Evolutionary conservation across 2,888 invertebrate species (phyloP).

Genomic region (Molanna angustata): DNA sequence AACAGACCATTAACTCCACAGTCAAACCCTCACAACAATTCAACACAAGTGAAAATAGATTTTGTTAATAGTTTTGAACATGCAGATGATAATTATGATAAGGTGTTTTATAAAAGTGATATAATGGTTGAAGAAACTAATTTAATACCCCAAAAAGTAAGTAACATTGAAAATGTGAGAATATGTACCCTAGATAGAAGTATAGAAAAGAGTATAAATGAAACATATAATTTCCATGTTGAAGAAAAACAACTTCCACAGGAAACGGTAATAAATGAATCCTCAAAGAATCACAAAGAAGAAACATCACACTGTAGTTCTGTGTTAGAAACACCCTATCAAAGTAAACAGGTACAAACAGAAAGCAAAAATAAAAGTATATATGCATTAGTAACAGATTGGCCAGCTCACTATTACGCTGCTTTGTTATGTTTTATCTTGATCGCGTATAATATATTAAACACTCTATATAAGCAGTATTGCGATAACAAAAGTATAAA

Average conservation of each 20-base stretch:
- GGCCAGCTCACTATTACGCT: slow-evolving; percentile 55
- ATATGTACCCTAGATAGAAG: too few species aligned
- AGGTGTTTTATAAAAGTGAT: slow-evolving; percentile 26
- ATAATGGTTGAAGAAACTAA: slow-evolving; percentile 35
- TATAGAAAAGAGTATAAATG: too few species aligned
- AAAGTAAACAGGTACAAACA: not conserved
- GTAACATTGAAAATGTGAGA: too few species aligned
- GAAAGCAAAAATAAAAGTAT: slow-evolving; percentile 39
- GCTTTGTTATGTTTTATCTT: slow-evolving; percentile 52
- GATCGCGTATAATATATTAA: slow-evolving; percentile 54
- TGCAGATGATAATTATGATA: slow-evolving; percentile 3
- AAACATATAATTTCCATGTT: too few species aligned
- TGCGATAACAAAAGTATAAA: too few species aligned
- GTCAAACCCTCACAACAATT: not conserved
- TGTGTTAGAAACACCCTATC: too few species aligned
- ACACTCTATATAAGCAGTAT: slow-evolving; percentile 49
- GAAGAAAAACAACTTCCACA: too few species aligned
- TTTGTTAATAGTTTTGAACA: not conserved
- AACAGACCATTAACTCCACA: slow-evolving; percentile 10
- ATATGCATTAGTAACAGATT: slow-evolving; percentile 44
- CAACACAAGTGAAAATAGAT: not conserved
- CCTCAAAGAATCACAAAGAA: too few species aligned
- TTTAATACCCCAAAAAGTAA: slow-evolving; percentile 32
- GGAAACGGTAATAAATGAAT: too few species aligned
- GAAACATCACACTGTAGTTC: too few species aligned